Conservation (phyloP, 2,113 vertebrate species). For the Alligator mississippiensis region DNA sequence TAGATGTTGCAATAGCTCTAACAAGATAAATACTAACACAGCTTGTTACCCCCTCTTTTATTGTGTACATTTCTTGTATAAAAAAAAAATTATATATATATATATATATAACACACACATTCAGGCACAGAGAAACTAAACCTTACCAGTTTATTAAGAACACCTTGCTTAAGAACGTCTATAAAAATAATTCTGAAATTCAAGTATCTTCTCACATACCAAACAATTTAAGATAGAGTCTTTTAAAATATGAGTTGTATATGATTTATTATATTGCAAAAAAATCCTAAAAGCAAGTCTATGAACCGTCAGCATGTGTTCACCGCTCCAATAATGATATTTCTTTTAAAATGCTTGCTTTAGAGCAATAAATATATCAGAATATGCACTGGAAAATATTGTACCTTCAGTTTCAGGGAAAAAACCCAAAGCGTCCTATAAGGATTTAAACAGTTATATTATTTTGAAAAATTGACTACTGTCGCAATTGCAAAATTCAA, state of each 20-base stretch:
- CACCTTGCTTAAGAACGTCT: background rate
- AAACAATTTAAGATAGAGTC: background rate
- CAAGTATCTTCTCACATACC: background rate
- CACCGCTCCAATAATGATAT: background rate
- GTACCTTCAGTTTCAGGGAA: background rate
- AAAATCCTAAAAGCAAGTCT: background rate
- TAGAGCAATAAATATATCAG: background rate
- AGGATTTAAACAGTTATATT: background rate
- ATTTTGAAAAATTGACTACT: background rate
- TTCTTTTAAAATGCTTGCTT: background rate
- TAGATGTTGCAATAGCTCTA: accelerated
- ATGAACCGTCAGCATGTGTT: background rate
- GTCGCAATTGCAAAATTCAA: background rate
- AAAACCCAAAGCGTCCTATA: background rate
- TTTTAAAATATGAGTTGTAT: background rate
- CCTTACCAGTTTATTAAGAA: background rate
- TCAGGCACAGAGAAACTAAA: background rate
- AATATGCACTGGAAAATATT: background rate
- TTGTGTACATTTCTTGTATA: background rate
- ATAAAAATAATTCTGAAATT: background rate
- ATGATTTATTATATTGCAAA: background rate
- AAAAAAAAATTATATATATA: background rate
- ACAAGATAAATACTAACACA: background rate
- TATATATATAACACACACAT: background rate
- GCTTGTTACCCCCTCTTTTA: background rate